Conservation (phyloP, 2,113 vertebrate species). For the Hepsetus odoe region DNA sequence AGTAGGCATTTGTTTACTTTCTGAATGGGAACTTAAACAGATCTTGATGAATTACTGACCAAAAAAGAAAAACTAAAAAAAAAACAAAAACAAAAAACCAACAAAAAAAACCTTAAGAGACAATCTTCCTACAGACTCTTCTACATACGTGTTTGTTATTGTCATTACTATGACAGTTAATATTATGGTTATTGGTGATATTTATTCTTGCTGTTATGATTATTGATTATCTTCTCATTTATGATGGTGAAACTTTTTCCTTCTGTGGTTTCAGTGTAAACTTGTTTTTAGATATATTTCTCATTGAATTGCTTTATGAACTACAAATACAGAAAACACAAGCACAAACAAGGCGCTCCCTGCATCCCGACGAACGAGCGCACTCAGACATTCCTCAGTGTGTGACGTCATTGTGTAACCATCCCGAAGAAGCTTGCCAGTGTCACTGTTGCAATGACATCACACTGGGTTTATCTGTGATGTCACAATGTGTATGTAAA, state of each 20-base stretch:
- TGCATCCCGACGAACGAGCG: conserved; percentile 53
- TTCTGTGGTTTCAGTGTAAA: conserved; percentile 80
- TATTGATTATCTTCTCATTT: conserved; percentile 76
- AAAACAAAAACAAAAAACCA: too few relatives aligned
- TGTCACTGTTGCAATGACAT: conserved; percentile 53
- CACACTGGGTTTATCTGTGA: conserved; percentile 51
- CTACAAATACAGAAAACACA: conserved; percentile 50
- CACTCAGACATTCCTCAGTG: conserved; percentile 46
- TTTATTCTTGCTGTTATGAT: conserved; percentile 82
- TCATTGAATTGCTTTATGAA: conserved; percentile 69
- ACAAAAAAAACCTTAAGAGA: conserved; percentile 71
- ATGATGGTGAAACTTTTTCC: conserved; percentile 79
- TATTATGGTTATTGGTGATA: conserved; percentile 82
- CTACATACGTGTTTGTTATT: conserved; percentile 76
- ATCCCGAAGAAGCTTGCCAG: conserved; percentile 54
- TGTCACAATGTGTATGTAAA: conserved; percentile 57
- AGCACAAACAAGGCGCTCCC: conserved; percentile 53
- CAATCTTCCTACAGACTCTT: conserved; percentile 81
- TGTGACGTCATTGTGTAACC: conserved; percentile 68
- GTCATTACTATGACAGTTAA: conserved; percentile 80
- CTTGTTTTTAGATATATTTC: conserved; percentile 78
- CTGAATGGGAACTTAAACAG: conserved; percentile 37
- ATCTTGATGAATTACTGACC: conserved; percentile 46
- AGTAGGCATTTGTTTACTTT: conserved; percentile 40
- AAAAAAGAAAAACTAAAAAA: too few relatives aligned